Conservation (phyloP, 2,113 vertebrate species). For the Haplochromis vanheusdeni region DNA sequence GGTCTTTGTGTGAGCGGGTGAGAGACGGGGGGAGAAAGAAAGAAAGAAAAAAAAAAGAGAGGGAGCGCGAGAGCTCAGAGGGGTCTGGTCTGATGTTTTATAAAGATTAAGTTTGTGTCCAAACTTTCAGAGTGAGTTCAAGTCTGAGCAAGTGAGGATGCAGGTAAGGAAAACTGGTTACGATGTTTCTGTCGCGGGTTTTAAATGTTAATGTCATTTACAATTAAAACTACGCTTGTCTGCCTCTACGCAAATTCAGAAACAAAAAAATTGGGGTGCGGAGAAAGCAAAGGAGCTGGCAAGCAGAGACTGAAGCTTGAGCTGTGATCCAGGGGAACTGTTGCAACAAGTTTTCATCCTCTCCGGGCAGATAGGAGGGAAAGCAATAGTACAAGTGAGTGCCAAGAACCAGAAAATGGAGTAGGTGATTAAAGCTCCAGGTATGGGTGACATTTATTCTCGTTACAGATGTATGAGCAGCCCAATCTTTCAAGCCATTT, state of each 20-base stretch:
- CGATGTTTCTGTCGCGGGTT: neutral
- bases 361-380: neutral
- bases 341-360: slow-evolving; percentile 19
- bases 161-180: neutral
- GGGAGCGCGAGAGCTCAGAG: neutral
- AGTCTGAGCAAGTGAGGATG: neutral
- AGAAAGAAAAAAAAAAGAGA: neutral
- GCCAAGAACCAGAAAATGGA: slow-evolving; percentile 8
- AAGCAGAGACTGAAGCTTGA: neutral
- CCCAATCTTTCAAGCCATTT: neutral
- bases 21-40: neutral
- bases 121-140: slow-evolving; percentile 39
- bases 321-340: neutral
- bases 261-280: neutral
- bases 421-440: slow-evolving; percentile 4
- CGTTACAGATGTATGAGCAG: neutral
- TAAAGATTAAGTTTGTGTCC: slow-evolving; percentile 4
- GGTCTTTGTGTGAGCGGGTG: neutral
- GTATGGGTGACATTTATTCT: slow-evolving; percentile 26
- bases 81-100: neutral
- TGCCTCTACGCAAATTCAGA: neutral
- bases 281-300: neutral
- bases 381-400: neutral
- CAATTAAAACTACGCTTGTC: neutral
- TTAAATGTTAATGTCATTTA: neutral